Conservation (phyloP, 2,113 vertebrate genomes). For the Tetrao urogallus region DNA sequence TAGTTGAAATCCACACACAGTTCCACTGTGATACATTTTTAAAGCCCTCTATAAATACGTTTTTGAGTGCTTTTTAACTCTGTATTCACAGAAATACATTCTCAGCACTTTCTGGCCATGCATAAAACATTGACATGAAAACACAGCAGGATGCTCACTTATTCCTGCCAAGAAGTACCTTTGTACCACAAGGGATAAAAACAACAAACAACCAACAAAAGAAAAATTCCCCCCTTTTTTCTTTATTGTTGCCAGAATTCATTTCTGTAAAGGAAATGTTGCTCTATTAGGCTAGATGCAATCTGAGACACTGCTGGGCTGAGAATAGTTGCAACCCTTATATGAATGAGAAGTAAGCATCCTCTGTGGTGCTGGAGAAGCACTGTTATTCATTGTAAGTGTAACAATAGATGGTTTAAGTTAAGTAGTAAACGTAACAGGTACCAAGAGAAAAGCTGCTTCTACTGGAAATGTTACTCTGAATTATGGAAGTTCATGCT, state of each 20-base stretch:
- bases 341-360: background rate
- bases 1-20: background rate
- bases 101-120: background rate
- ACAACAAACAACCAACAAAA: background rate
- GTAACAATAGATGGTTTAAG: background rate
- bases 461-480: background rate
- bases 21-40: background rate
- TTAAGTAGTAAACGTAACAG: background rate
- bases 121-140: slow-evolving; percentile 22
- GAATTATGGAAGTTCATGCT: background rate
- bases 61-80: background rate
- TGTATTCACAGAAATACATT: background rate
- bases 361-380: background rate
- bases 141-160: background rate
- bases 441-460: background rate
- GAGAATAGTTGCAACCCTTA: background rate
- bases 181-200: background rate
- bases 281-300: background rate
- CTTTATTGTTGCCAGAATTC: background rate
- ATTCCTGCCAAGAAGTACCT: background rate
- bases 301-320: background rate
- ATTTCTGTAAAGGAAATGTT: background rate
- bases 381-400: background rate
- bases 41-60: background rate
- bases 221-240: background rate